Base-by-base conservation (phyloP, 2,888 invertebrate species). In the Parapristionchus giblindavisi region DNA sequence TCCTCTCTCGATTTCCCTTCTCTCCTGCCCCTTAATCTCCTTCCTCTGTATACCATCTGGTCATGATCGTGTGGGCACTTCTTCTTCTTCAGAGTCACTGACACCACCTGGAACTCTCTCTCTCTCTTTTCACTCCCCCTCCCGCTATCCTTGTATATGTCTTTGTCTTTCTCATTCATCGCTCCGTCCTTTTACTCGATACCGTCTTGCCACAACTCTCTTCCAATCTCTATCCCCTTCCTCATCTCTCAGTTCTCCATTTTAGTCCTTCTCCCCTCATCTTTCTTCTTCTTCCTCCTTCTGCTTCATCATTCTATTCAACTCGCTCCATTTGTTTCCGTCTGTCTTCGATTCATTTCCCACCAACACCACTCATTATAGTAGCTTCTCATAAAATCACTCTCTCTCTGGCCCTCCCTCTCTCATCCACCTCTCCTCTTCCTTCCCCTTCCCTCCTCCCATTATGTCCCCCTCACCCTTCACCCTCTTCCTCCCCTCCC, bases 1-100 rank as follows among this genome's bases (percentile, higher is more conserved):
- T 24, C 32, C 48, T 52, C 51, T 56, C 56, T 56, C 56, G 11
- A 6, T 56, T n/a, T 24, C 68, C 21, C 68, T 48, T 52, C n/a
- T 29, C 32, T 51, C 51, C 32, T 24, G 14, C 34, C 40, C 24
- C 40, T 48, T n/a, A 5, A 36, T 56, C 34, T 32, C n/a, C 24
- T 38, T 61, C 34, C 29, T 29, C 29, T 21, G 5, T 11, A 11
- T 38, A 38, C 61, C 61, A 61, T 61, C 61, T 61, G 61, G 61
- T 61, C 61, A 38, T 32, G 61, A 61, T 61, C n/a, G n/a, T n/a
- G n/a, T n/a, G n/a, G n/a, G n/a, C n/a, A n/a, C n/a, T n/a, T n/a
- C n/a, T n/a, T n/a, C n/a, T n/a, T n/a, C n/a, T n/a, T n/a, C n/a
- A n/a, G n/a, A n/a, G n/a, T n/a, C 61, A 61, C 61, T 61, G 24